Percentiles rank a stretch among this genome's conserved stretches.
phyloP scores from a whole-genome alignment of 2,797 vertebrate species.

The Neostethus bicornis region DNA sequence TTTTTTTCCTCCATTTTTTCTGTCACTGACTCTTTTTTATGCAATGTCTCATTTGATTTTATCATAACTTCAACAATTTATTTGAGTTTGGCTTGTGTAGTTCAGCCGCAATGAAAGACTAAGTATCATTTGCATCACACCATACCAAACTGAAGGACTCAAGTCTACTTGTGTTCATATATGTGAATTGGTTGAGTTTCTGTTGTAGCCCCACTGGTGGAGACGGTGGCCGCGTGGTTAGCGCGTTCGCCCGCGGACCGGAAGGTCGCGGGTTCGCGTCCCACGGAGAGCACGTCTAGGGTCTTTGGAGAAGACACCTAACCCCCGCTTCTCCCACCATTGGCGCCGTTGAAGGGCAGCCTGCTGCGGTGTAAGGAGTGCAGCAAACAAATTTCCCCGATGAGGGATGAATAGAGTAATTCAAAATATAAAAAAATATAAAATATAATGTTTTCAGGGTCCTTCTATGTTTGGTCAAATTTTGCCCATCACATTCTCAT shows the following conservation, averaged over 20 bases:
- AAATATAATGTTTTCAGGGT: background rate
- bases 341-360: no score
- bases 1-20: conserved; percentile 31
- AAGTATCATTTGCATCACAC: background rate
- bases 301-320: no score
- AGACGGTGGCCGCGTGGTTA: no score
- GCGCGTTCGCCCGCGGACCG: no score
- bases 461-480: background rate
- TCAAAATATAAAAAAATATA: no score
- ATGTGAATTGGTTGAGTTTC: background rate
- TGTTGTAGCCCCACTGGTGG: background rate
- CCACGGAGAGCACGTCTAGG: no score
- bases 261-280: no score
- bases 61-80: background rate
- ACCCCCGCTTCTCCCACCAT: no score
- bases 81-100: background rate
- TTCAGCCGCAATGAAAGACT: background rate
- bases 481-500: background rate
- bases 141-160: background rate
- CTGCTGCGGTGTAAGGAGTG: no score
- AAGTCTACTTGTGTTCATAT: background rate
- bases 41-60: conserved; percentile 15
- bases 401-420: no score
- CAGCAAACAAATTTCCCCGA: no score
- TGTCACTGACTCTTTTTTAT: background rate